A percentile compares a stretch with the other conserved stretches of the same genome.
Evolutionary conservation across 37 sponge, comb jelly and placozoan genomes (phyloP).

Genomic region (Diacarnus erythraeanus): DNA sequence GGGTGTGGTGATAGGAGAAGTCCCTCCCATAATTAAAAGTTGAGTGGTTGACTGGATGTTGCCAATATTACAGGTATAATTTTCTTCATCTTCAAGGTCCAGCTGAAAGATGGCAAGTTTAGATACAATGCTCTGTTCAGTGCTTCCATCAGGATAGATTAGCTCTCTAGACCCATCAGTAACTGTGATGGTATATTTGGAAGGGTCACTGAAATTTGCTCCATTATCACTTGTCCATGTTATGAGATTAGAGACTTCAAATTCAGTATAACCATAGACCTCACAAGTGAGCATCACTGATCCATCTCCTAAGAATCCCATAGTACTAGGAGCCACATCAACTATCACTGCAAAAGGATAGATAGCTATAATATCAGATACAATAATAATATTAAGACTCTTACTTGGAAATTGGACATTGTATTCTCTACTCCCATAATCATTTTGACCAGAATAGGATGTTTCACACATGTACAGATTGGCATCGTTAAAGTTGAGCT

Average conservation of each 20-base stretch:
- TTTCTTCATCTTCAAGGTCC: neutral
- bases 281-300: neutral
- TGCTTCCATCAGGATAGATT: neutral
- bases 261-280: neutral
- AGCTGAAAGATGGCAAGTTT: neutral
- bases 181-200: neutral
- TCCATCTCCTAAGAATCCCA: neutral
- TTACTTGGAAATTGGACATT: conserved; percentile 14
- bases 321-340: neutral
- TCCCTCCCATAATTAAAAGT: neutral
- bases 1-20: neutral
- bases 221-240: neutral
- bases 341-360: neutral
- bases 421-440: neutral
- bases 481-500: conserved; percentile 17
- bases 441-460: neutral
- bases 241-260: neutral
- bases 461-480: conserved; percentile 32
- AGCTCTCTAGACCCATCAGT: neutral
- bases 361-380: neutral
- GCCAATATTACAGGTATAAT: neutral
- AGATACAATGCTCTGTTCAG: neutral
- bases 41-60: neutral
- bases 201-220: neutral
- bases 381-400: neutral